Evolutionary conservation across 1,140 invertebrate species (phyloP), one percentile per base, ranked within the genome.

Genomic region (Eciton burchellii): DNA sequence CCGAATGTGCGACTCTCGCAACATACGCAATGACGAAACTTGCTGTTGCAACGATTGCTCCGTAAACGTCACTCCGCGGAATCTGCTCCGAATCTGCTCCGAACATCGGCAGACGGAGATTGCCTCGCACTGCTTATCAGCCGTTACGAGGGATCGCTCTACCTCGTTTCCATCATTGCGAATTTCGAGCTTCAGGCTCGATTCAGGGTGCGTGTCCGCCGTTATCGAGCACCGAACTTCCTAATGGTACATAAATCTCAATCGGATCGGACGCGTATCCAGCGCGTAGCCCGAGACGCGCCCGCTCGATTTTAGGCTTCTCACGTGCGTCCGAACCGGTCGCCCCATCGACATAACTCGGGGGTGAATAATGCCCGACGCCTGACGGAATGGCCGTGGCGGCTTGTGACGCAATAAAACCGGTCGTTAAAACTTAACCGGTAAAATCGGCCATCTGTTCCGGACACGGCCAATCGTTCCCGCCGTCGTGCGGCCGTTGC

Each of bases 371-470:
- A 65, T 29, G 41, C 24, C 35, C n/a, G 47, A 59, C 52, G 14
- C 12, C 47, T 63, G 56, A 66, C 59, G 65, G 66, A 88, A 84
- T 81, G 81, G 86, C 77, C 84, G 66, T 76, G 26, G 73, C 66
- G 57, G 56, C 29, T 66, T 52, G 73, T 26, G 59, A 54, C 19
- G 65, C 35, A 83, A 83, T 90, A 88, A 90, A 91, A 86, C 45
- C 29, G 63, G 2, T 74, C 83, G 77, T 90, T 91, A 89, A 90
- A 90, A 90, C 88, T 90, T 89, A 60, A 54, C 70, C 83, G 63
- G 59, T 87, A 84, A 87, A 90, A 87, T 90, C 57, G 26, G 12
- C 29, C 57, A 16, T 81, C n/a, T 59, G n/a, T 56, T 12, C n/a
- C 14, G 57, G 3, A 29, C 26, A 71, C 63, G 45, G 29, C 65